Base-by-base conservation (phyloP, 1,140 invertebrate genomes). In the Neodiprion fabricii region DNA sequence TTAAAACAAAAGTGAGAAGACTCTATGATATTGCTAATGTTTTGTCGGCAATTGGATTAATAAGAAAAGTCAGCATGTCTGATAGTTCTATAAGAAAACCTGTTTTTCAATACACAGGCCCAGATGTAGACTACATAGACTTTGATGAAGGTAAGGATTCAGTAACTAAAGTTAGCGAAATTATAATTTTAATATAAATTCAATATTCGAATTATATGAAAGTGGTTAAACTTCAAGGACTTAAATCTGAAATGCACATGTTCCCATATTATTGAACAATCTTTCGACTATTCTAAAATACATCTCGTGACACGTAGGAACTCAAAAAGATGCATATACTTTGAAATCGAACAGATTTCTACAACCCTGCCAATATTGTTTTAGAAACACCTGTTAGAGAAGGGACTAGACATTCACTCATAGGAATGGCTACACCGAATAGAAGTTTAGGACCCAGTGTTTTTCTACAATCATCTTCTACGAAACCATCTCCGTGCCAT, bases 1-100 rank as follows among this genome's bases (percentile, higher is more conserved):
- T 89, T 79, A 91, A 91, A 79, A 91, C 93, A 48, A 93, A 93
- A 89, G 92, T 94, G 68, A 88, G 93, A 74, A 88, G 93, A 75
- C 86, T 94, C 3, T 94, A 94, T 87, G 93, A 94, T 80, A 94
- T 94, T 82, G 92, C 93, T 48, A 94, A 94, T 88, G 92, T 94
- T 71, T 87, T 94, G 73, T 91, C 92, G 74, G 93, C 92, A 74
- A 90, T 94, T 77, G 90, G 90, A 74, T 87, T 94, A 68, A 93
- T 94, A 75, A 87, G 90, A 82, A 93, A 93, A 83, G 90, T 93
- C 65, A 89, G 91, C 72, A 83, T 87, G 14, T 87, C 86, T 28
- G 89, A 89, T 72, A 81, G 85, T 48, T 87, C 89, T 78, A 90
- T 91, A 75, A 91, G 91, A 78, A 93, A 93, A 82, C 92, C 92